Percentiles rank a stretch among this genome's conserved stretches.
Conservation (phyloP, 2,113 vertebrate species). For the Sceloporus undulatus region DNA sequence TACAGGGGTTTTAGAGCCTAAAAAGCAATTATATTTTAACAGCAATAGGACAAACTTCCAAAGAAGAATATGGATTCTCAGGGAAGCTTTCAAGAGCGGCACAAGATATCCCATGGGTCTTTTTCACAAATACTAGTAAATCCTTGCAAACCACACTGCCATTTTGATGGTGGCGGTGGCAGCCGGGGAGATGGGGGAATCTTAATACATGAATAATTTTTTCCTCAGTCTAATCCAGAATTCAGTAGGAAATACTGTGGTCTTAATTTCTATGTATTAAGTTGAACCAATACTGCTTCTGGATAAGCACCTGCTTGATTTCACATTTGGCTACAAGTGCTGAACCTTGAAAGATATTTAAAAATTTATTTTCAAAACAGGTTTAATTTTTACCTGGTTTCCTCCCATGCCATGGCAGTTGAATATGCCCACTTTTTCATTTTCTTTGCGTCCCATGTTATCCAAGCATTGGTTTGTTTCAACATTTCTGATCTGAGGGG, state of each 20-base stretch:
- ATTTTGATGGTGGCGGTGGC: neutral
- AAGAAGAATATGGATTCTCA: neutral
- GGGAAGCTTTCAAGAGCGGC: neutral
- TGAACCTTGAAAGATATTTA: neutral
- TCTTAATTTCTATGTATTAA: neutral
- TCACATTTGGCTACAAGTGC: neutral
- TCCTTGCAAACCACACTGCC: neutral
- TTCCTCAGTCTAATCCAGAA: neutral
- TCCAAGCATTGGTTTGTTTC: conserved; percentile 99
- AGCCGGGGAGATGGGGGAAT: neutral
- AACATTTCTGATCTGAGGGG: conserved; percentile 93
- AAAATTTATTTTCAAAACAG: neutral
- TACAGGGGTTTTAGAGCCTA: neutral
- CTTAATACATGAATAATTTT: neutral
- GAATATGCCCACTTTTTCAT: conserved; percentile 98
- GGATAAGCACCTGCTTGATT: neutral
- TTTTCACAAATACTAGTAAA: neutral
- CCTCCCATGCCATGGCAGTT: conserved; percentile 99
- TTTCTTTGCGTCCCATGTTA: conserved; percentile 99
- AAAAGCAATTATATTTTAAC: neutral
- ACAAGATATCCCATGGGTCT: neutral
- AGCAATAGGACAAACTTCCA: neutral
- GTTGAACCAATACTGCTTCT: neutral
- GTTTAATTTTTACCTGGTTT: conserved; percentile 88
- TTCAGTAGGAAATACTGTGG: neutral